Evolutionary conservation across 1,140 invertebrate genomes (phyloP).

Genomic region (Drosophila takahashii): DNA sequence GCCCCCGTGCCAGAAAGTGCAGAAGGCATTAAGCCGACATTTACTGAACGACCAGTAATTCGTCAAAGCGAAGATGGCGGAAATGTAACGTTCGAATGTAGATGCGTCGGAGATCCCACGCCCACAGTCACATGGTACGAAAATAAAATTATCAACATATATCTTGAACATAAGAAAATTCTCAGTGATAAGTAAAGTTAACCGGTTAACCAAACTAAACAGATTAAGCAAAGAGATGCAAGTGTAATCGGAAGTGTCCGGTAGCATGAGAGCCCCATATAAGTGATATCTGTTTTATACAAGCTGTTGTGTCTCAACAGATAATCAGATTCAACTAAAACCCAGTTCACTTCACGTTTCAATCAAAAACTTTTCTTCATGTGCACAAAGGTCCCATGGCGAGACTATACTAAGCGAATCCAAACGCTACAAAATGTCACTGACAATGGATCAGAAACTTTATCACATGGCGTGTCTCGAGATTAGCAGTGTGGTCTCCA

Average conservation of each 20-base stretch:
- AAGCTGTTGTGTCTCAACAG: not conserved
- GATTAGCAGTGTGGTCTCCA: slow-evolving; percentile 92
- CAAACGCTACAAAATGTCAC: slow-evolving; percentile 90
- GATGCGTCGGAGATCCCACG: slow-evolving; percentile 97
- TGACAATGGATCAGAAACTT: slow-evolving; percentile 94
- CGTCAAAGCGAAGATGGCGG: slow-evolving; percentile 96
- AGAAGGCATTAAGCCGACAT: slow-evolving; percentile 97
- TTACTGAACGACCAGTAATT: slow-evolving; percentile 98
- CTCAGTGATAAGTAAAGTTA: slow-evolving; percentile 3
- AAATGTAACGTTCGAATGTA: slow-evolving; percentile 97
- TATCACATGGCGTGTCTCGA: slow-evolving; percentile 95
- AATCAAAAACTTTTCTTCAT: slow-evolving; percentile 32
- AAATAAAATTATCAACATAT: not conserved
- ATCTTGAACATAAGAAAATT: slow-evolving; percentile 8
- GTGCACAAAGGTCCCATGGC: slow-evolving; percentile 91
- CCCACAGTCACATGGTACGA: slow-evolving; percentile 95
- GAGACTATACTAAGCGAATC: slow-evolving; percentile 91
- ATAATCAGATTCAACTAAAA: not conserved
- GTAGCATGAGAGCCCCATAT: slow-evolving; percentile 8
- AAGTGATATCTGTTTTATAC: not conserved
- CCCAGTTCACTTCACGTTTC: slow-evolving; percentile 16
- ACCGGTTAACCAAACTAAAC: not conserved
- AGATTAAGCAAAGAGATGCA: not conserved
- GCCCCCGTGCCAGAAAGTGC: slow-evolving; percentile 91
- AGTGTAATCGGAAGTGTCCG: not conserved